Evolutionary conservation across 2,888 invertebrate species (phyloP).

Genomic region (Oscheius myriophilus): DNA sequence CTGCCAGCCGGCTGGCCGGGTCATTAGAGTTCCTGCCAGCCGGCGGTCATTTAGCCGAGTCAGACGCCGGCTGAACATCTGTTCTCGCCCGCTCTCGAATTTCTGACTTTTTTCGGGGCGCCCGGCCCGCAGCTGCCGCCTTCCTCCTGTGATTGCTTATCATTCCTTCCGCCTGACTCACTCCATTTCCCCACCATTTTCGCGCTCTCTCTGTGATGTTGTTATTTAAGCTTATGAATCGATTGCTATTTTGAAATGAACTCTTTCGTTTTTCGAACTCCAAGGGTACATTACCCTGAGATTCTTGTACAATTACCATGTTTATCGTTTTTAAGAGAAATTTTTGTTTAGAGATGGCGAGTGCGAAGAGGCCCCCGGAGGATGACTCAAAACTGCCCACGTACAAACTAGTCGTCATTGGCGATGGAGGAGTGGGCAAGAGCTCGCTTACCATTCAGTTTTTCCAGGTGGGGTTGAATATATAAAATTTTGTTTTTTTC

Average conservation of each 20-base stretch:
- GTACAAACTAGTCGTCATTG: constrained; percentile 66
- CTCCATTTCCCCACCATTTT: too few species aligned
- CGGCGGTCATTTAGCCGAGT: neutral
- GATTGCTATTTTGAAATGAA: too few species aligned
- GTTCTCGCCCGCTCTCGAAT: constrained; percentile 17
- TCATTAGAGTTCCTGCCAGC: neutral
- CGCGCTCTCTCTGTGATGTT: too few species aligned
- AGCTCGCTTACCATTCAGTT: constrained; percentile 96
- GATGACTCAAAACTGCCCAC: constrained; percentile 62
- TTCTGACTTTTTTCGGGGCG: constrained; percentile 2
- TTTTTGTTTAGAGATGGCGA: constrained; percentile 11
- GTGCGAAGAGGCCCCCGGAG: constrained; percentile 60
- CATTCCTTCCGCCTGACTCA: too few species aligned
- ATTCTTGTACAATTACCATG: neutral
- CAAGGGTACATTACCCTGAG: neutral
- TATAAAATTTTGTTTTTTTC: neutral
- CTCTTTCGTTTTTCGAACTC: too few species aligned
- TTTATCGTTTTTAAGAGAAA: neutral
- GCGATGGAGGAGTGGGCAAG: constrained; percentile 76
- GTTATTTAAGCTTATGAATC: too few species aligned
- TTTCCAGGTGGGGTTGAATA: too few species aligned
- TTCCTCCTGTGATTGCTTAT: constrained; percentile 2
- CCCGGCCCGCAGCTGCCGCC: neutral
- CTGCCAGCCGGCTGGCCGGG: neutral
- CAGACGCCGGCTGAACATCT: neutral